Evolutionary conservation across 2,797 vertebrate species (phyloP).

Genomic region (Cirrhinus mrigala): DNA sequence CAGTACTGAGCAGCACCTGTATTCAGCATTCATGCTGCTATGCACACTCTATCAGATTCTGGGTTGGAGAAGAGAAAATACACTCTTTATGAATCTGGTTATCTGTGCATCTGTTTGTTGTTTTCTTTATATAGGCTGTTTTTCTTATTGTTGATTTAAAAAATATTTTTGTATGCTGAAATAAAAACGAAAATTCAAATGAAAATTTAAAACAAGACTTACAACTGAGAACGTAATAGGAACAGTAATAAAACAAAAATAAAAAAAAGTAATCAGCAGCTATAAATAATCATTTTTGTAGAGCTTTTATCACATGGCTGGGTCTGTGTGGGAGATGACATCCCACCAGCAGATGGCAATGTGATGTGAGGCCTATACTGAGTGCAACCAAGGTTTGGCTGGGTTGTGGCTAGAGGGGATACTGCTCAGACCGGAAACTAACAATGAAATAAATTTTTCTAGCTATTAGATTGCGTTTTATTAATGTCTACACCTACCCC

Average conservation of each 20-base stretch:
- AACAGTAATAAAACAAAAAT: neutral
- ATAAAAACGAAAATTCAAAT: neutral
- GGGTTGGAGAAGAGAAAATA: slow-evolving; percentile 20
- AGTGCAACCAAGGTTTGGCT: neutral
- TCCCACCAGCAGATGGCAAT: neutral
- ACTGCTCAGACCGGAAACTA: too few species aligned
- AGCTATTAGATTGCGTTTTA: too few species aligned
- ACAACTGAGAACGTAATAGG: too few species aligned
- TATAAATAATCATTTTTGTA: neutral
- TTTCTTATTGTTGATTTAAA: neutral
- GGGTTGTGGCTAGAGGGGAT: too few species aligned
- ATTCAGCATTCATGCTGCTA: slow-evolving; percentile 28
- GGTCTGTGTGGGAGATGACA: neutral
- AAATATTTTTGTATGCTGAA: neutral
- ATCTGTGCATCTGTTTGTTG: slow-evolving; percentile 41
- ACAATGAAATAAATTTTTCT: too few species aligned
- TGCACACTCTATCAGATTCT: slow-evolving; percentile 22
- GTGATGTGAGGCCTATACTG: neutral
- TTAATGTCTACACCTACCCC: too few species aligned
- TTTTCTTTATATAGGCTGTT: neutral
- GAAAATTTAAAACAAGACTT: neutral
- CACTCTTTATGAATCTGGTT: slow-evolving; percentile 30
- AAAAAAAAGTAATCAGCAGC: neutral
- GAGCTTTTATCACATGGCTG: neutral
- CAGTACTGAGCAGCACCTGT: slow-evolving; percentile 33